Evolutionary conservation across 2,888 invertebrate species (phyloP).

Genomic region (Ochropleura plecta): DNA sequence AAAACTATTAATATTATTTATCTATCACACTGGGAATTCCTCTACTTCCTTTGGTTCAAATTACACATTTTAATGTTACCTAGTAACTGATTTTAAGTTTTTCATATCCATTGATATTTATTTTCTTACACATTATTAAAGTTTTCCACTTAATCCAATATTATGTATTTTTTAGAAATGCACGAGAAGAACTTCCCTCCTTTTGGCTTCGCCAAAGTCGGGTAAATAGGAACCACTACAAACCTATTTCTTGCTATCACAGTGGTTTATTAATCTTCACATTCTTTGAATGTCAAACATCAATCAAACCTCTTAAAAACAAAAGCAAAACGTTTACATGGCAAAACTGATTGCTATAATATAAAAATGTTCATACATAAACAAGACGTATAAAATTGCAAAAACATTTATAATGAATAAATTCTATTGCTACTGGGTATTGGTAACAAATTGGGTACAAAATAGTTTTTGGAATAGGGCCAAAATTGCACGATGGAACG

Average conservation of each 20-base stretch:
- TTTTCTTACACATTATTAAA: not conserved
- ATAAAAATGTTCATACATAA: conserved; percentile 11
- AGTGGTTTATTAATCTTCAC: conserved; percentile 48
- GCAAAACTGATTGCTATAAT: conserved; percentile 19
- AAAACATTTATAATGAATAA: not conserved
- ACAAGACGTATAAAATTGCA: conserved; percentile 11
- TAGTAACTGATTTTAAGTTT: conserved; percentile 29
- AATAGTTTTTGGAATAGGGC: conserved; percentile 4
- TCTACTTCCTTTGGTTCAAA: conserved; percentile 58
- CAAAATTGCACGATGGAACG: conserved; percentile 11
- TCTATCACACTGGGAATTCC: conserved; percentile 65
- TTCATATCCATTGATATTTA: conserved; percentile 5
- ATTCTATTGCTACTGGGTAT: not conserved
- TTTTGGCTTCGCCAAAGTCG: conserved; percentile 26
- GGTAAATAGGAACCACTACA: conserved; percentile 59
- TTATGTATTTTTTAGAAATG: conserved; percentile 36
- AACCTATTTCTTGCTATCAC: conserved; percentile 58
- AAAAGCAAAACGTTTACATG: conserved; percentile 12
- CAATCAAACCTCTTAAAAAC: conserved; percentile 1
- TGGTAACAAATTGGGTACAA: not conserved
- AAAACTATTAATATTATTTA: conserved; percentile 23
- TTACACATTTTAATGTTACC: conserved; percentile 24
- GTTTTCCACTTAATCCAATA: conserved; percentile 32
- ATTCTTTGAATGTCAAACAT: conserved; percentile 38
- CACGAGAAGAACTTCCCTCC: conserved; percentile 13